Evolutionary conservation across 2,113 vertebrate species (phyloP).

Genomic region (Ciconia maguari): DNA sequence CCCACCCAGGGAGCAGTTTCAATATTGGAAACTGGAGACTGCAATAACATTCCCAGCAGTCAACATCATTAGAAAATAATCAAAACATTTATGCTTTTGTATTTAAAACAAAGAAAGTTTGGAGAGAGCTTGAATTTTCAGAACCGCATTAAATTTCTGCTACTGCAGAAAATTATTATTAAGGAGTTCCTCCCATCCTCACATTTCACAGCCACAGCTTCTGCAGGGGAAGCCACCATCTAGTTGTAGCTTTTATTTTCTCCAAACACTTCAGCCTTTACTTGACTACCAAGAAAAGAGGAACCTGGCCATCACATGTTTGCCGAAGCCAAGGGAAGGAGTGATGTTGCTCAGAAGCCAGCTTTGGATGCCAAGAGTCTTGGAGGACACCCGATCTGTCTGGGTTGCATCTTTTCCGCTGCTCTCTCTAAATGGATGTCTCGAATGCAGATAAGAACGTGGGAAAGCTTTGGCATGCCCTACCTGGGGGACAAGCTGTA

Average conservation of each 20-base stretch:
- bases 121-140: background rate
- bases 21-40: background rate
- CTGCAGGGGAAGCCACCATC: background rate
- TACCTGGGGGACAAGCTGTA: background rate
- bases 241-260: background rate
- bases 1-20: constrained; percentile 30
- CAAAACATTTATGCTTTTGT: background rate
- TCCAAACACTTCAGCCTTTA: background rate
- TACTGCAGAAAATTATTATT: background rate
- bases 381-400: background rate
- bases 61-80: constrained; percentile 15
- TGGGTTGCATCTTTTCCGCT: background rate
- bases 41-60: background rate
- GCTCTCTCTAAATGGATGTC: background rate
- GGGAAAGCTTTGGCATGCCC: background rate
- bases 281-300: background rate
- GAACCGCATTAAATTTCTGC: background rate
- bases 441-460: background rate
- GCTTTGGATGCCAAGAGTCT: background rate
- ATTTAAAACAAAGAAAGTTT: background rate
- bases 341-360: background rate
- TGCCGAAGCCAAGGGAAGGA: background rate
- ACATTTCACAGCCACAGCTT: background rate
- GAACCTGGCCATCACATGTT: background rate
- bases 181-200: background rate